Evolutionary conservation across 2,888 invertebrate species (phyloP).

Genomic region (Caenorhabditis sulstoni): DNA sequence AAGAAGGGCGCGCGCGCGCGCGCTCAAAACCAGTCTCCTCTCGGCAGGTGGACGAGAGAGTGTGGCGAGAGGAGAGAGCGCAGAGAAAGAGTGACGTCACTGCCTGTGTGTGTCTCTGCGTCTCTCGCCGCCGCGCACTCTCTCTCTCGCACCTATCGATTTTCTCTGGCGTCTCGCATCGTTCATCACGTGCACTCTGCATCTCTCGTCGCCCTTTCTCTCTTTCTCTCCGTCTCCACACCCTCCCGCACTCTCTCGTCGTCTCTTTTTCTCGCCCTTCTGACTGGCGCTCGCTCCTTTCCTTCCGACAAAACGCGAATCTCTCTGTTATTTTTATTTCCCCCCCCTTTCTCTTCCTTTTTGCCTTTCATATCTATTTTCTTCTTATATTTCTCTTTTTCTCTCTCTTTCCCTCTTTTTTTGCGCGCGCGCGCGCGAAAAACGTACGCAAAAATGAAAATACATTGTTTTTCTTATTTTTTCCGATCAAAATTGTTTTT

Average conservation of each 20-base stretch:
- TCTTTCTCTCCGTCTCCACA: background rate
- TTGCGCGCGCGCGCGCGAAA: too few relatives aligned
- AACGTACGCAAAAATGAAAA: too few relatives aligned
- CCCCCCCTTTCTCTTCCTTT: conserved; percentile 1
- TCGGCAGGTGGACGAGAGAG: too few relatives aligned
- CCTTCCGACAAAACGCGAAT: background rate
- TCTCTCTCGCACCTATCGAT: conserved; percentile 3
- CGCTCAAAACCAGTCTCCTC: conserved; percentile 4
- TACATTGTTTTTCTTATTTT: conserved; percentile 2
- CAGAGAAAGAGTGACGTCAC: conserved; percentile 26
- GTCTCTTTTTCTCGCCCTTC: conserved; percentile 9
- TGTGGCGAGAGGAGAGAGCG: too few relatives aligned
- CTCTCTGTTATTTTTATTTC: conserved; percentile 6
- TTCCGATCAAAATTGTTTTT: background rate
- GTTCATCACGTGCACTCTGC: conserved; percentile 1
- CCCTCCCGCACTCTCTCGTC: conserved; percentile 7
- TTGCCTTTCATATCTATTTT: conserved; percentile 1
- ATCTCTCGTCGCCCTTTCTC: conserved; percentile 16
- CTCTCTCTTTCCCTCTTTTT: background rate
- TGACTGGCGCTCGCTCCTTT: conserved; percentile 1
- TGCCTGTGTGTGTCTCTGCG: too few relatives aligned
- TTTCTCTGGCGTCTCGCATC: too few relatives aligned
- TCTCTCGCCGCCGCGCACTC: conserved; percentile 24
- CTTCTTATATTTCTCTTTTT: conserved; percentile 6
- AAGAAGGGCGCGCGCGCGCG: too few relatives aligned